A percentile compares a stretch with the other conserved stretches of the same genome.
phyloP scores from a whole-genome alignment of 1,140 invertebrate species.

The Drosophila pallidifrons region DNA sequence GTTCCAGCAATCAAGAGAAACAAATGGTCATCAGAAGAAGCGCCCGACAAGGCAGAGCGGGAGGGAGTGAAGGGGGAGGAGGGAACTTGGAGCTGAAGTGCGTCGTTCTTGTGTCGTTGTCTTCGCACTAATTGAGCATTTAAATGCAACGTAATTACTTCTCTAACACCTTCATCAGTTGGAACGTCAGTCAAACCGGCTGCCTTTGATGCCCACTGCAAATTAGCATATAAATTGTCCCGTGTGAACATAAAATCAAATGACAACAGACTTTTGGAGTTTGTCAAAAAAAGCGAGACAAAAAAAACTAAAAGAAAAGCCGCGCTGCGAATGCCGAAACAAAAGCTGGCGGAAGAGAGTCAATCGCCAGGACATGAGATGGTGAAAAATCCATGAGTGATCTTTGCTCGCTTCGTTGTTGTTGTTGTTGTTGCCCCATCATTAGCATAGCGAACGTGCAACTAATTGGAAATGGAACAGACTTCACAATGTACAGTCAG shows the following conservation, averaged over 20 bases:
- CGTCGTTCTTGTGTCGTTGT: constrained; percentile 43
- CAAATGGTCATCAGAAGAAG: constrained; percentile 31
- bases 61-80: no score
- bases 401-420: background rate
- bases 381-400: constrained; percentile 60
- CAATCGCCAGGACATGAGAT: constrained; percentile 67
- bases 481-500: constrained; percentile 16
- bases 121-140: constrained; percentile 81
- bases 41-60: background rate
- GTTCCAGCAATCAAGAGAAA: constrained; percentile 72
- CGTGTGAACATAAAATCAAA: constrained; percentile 83
- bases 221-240: constrained; percentile 84
- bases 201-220: constrained; percentile 76
- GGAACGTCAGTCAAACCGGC: constrained; percentile 63
- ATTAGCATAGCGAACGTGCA: constrained; percentile 81
- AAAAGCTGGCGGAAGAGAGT: constrained; percentile 70
- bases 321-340: constrained; percentile 43
- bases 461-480: constrained; percentile 79
- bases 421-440: constrained; percentile 3
- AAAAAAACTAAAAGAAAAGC: constrained; percentile 43
- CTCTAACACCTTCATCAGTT: constrained; percentile 80
- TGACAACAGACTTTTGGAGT: constrained; percentile 70
- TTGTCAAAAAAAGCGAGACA: constrained; percentile 61
- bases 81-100: constrained; percentile 8
- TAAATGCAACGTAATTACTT: constrained; percentile 82